These are phyloP conservation scores for Sandelia bainsii DNA, from an alignment of 2,797 vertebrate genomes.

Conservation along the genomic window DNA sequence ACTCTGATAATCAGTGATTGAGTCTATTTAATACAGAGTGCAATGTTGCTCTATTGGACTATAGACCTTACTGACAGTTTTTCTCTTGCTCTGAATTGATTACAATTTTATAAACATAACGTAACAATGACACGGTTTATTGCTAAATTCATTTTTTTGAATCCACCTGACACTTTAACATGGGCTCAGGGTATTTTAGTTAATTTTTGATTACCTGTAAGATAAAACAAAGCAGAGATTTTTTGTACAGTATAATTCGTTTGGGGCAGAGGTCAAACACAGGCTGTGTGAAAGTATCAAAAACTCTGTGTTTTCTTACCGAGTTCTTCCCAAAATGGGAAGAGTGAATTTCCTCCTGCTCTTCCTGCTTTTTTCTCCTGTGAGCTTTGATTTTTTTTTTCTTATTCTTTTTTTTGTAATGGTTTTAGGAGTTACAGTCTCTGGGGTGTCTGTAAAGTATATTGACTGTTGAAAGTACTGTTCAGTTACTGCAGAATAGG, in stretches of 20 bases:
- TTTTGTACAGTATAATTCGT: not conserved
- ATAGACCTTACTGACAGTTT: slow-evolving; percentile 1
- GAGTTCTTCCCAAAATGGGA: slow-evolving; percentile 17
- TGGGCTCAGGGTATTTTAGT: not conserved
- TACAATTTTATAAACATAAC: slow-evolving; percentile 10
- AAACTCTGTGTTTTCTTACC: not conserved
- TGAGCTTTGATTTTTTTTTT: slow-evolving; percentile 42
- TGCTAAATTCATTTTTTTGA: not conserved
- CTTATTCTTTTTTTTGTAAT: slow-evolving; percentile 16
- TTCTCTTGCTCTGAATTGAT: not conserved
- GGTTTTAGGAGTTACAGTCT: slow-evolving; percentile 31
- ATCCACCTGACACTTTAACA: slow-evolving; percentile 1
- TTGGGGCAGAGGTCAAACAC: not conserved
- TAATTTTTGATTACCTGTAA: no score
- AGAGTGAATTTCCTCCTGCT: slow-evolving; percentile 21
- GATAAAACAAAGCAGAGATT: slow-evolving; percentile 12
- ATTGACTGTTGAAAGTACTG: slow-evolving; percentile 57
- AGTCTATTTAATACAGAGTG: slow-evolving; percentile 19
- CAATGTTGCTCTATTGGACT: slow-evolving; percentile 19
- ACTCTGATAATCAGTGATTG: slow-evolving; percentile 28
- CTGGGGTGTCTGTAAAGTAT: slow-evolving; percentile 35
- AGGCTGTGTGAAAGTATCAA: not conserved
- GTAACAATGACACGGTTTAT: not conserved
- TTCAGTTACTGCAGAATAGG: slow-evolving; percentile 53
- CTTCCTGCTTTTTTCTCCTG: slow-evolving; percentile 14